These are phyloP conservation scores for Arothron firmamentum DNA, from an alignment of 2,113 vertebrate genomes.

Conservation along the genomic window DNA sequence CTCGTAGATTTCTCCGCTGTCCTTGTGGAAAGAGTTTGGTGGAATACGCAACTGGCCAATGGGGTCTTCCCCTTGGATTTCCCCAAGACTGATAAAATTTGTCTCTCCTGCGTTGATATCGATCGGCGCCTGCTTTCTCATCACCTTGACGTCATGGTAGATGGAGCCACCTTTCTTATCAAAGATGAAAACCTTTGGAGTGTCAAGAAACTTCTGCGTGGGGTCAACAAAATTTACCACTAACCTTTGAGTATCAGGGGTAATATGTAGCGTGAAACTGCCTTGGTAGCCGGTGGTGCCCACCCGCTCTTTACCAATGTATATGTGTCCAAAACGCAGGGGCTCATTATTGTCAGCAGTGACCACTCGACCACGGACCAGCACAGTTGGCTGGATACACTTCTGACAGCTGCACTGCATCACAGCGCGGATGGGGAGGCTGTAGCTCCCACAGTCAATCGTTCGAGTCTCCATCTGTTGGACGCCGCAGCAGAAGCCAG, in stretches of 20 bases:
- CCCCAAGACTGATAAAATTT: slow-evolving; percentile 82
- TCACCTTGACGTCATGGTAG: slow-evolving; percentile 89
- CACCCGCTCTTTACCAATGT: slow-evolving; percentile 77
- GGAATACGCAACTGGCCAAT: slow-evolving; percentile 87
- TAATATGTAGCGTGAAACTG: slow-evolving; percentile 87
- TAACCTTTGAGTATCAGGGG: slow-evolving; percentile 77
- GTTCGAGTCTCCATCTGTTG: slow-evolving; percentile 76
- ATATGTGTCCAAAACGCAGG: slow-evolving; percentile 87
- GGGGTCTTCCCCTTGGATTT: slow-evolving; percentile 72
- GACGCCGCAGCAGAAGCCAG: slow-evolving; percentile 80
- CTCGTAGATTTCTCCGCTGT: slow-evolving; percentile 79
- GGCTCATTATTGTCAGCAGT: slow-evolving; percentile 85
- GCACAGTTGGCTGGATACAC: slow-evolving; percentile 77
- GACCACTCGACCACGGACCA: slow-evolving; percentile 84
- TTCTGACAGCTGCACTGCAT: slow-evolving; percentile 84
- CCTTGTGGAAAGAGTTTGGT: slow-evolving; percentile 77
- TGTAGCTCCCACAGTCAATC: slow-evolving; percentile 78
- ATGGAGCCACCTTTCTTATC: slow-evolving; percentile 83
- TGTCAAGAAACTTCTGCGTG: slow-evolving; percentile 79
- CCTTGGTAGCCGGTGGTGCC: slow-evolving; percentile 91
- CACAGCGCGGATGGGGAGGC: slow-evolving; percentile 83
- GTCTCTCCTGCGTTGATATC: slow-evolving; percentile 75
- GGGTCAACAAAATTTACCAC: slow-evolving; percentile 87
- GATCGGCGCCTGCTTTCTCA: slow-evolving; percentile 81
- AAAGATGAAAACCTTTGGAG: slow-evolving; percentile 88